These are phyloP conservation scores for Drosophila putrida DNA, from an alignment of 2,888 invertebrate genomes.

Conservation along the genomic window DNA sequence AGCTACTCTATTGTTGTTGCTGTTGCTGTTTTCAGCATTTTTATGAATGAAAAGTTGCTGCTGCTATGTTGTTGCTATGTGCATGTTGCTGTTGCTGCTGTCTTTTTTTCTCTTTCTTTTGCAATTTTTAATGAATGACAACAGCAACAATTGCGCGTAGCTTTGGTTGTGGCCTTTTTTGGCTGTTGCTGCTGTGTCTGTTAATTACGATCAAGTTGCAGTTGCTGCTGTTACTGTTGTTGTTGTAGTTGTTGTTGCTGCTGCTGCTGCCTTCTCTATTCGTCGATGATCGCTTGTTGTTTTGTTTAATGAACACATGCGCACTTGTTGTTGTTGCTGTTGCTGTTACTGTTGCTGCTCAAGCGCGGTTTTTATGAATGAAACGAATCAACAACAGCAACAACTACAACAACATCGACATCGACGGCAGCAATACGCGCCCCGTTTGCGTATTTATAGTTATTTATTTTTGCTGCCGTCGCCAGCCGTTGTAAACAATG, in stretches of 20 bases:
- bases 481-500: conserved; percentile 73
- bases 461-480: conserved; percentile 64
- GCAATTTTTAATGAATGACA: conserved; percentile 71
- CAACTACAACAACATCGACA: conserved; percentile 30
- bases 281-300: conserved; percentile 42
- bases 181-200: conserved; percentile 36
- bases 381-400: conserved; percentile 55
- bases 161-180: conserved; percentile 58
- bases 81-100: conserved; percentile 33
- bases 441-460: conserved; percentile 66
- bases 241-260: conserved; percentile 4
- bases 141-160: conserved; percentile 55
- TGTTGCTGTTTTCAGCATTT: conserved; percentile 48
- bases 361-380: conserved; percentile 74
- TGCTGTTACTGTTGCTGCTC: conserved; percentile 48
- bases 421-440: conserved; percentile 42
- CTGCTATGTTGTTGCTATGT: conserved; percentile 27
- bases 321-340: conserved; percentile 46
- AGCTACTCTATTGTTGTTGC: conserved; percentile 42
- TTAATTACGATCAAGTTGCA: conserved; percentile 69
- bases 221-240: conserved; percentile 25
- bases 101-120: conserved; percentile 33
- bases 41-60: conserved; percentile 71
- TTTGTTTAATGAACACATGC: conserved; percentile 61
- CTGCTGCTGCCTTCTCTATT: not conserved